These are phyloP conservation scores for Drosophila falleni DNA, from an alignment of 2,888 invertebrate genomes.

Conservation along the genomic window DNA sequence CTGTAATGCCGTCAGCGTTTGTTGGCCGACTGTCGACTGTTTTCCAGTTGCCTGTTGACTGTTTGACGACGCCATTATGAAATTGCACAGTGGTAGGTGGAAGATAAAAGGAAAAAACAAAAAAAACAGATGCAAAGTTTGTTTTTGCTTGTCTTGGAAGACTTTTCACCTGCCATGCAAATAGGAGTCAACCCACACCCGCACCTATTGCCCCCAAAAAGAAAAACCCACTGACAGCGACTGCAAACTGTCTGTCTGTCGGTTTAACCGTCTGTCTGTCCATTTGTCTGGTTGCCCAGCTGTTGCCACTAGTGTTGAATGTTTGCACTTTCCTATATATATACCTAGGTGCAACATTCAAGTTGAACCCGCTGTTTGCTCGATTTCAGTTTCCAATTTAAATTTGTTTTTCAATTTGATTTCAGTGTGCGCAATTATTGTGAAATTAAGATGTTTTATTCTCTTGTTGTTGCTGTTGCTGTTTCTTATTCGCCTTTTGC, in stretches of 20 bases:
- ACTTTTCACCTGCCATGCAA: conserved; percentile 80
- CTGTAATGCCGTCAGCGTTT: conserved; percentile 76
- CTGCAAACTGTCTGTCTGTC: conserved; percentile 45
- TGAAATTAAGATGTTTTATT: conserved; percentile 74
- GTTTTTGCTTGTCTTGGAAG: conserved; percentile 59
- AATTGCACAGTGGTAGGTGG: conserved; percentile 55
- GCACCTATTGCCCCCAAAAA: conserved; percentile 21
- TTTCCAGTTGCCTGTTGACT: conserved; percentile 39
- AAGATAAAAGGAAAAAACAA: background rate
- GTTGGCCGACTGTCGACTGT: conserved; percentile 37
- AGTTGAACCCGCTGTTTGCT: conserved; percentile 28
- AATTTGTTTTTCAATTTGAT: conserved; percentile 45
- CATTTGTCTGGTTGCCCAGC: conserved; percentile 51
- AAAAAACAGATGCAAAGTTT: conserved; percentile 70
- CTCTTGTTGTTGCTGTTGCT: conserved; percentile 22
- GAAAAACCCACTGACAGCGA: conserved; percentile 16
- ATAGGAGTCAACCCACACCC: conserved; percentile 50
- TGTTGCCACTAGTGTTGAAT: conserved; percentile 75
- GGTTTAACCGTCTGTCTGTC: conserved; percentile 33
- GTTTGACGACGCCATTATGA: conserved; percentile 76
- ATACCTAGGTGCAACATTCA: background rate
- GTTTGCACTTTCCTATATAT: conserved; percentile 69
- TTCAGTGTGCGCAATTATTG: conserved; percentile 68
- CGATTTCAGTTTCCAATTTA: conserved; percentile 21
- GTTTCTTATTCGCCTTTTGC: conserved; percentile 11